Conservation (phyloP, 92 coral and sea anemone genomes). For the Epizoanthus ramosus region DNA sequence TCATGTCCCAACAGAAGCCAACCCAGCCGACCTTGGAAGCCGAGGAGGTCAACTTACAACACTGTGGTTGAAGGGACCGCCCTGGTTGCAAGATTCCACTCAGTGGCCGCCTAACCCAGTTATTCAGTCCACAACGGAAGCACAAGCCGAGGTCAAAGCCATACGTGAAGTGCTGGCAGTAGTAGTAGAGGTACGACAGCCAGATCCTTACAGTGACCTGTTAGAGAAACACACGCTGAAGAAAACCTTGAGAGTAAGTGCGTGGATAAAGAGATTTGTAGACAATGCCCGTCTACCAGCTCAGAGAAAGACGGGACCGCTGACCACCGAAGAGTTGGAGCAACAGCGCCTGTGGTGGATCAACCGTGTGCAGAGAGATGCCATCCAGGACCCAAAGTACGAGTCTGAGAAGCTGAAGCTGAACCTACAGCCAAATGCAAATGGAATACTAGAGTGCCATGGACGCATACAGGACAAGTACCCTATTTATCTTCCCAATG, state of each 20-base stretch:
- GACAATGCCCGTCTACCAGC: constrained; percentile 2
- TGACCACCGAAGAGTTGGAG: constrained; percentile 31
- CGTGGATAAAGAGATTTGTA: constrained; percentile 34
- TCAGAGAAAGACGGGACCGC: constrained; percentile 25
- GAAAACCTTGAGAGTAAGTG: constrained; percentile 28
- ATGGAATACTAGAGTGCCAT: constrained; percentile 33
- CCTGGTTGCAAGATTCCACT: constrained; percentile 33
- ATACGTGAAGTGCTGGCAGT: constrained; percentile 3
- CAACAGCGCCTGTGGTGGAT: constrained; percentile 40
- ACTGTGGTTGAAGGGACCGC: constrained; percentile 28
- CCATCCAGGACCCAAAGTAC: not conserved
- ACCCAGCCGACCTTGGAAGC: constrained; percentile 63
- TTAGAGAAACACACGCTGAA: constrained; percentile 1
- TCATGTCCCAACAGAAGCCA: constrained; percentile 37
- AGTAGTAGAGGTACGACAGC: constrained; percentile 11
- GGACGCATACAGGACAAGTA: constrained; percentile 51
- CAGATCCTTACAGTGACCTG: constrained; percentile 34
- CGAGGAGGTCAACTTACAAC: constrained; percentile 35
- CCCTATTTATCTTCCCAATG: constrained; percentile 52
- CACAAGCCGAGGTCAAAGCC: constrained; percentile 20
- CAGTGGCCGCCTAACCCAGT: constrained; percentile 24
- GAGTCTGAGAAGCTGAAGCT: constrained; percentile 27
- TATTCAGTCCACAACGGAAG: constrained; percentile 12
- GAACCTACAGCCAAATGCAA: constrained; percentile 30
- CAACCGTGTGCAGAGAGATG: constrained; percentile 28